Evolutionary conservation across 2,888 invertebrate genomes (phyloP).

Genomic region (Nudaria mundana): DNA sequence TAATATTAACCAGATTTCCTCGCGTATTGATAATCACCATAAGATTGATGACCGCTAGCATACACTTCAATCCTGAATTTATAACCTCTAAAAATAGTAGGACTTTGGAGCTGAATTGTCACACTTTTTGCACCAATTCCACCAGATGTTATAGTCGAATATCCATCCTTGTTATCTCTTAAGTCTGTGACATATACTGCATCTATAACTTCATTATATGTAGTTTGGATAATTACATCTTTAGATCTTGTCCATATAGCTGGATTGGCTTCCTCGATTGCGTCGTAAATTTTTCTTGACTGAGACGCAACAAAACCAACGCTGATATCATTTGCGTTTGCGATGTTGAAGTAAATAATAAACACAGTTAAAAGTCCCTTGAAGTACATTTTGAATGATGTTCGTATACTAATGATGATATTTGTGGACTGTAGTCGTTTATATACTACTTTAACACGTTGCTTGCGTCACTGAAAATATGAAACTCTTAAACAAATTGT

Average conservation of each 20-base stretch:
- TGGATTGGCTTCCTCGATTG: slow-evolving; percentile 57
- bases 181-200: slow-evolving; percentile 61
- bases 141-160: slow-evolving; percentile 56
- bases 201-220: slow-evolving; percentile 53
- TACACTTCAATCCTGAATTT: slow-evolving; percentile 64
- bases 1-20: slow-evolving; percentile 41
- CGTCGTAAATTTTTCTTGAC: slow-evolving; percentile 55
- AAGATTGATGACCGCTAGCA: slow-evolving; percentile 38
- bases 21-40: slow-evolving; percentile 41
- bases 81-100: slow-evolving; percentile 60
- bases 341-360: slow-evolving; percentile 13
- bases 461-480: no score
- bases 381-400: slow-evolving; percentile 13
- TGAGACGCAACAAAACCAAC: slow-evolving; percentile 32
- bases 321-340: slow-evolving; percentile 40
- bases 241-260: slow-evolving; percentile 65
- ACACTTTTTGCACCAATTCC: slow-evolving; percentile 60
- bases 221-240: slow-evolving; percentile 50
- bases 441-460: slow-evolving; percentile 19
- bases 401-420: neutral
- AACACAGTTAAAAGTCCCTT: slow-evolving; percentile 16
- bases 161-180: slow-evolving; percentile 58
- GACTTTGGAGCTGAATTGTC: slow-evolving; percentile 58
- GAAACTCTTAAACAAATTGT: no score
- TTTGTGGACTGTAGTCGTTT: slow-evolving; percentile 2